Evolutionary conservation across 2,113 vertebrate genomes (phyloP).

Genomic region (Cranoglanis bouderius): DNA sequence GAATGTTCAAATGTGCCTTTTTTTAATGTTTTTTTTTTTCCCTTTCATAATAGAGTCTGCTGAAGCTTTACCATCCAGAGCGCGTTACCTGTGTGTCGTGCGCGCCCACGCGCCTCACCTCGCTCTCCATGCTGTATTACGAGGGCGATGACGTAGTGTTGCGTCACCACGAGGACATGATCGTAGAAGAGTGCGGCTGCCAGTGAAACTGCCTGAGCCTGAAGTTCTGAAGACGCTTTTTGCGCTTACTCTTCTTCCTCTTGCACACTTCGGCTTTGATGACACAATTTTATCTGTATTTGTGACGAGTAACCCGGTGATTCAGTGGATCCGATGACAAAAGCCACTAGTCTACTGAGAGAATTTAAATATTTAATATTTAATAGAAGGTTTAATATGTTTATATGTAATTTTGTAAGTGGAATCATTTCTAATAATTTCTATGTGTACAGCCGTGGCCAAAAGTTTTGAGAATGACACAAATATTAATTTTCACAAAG

Average conservation of each 20-base stretch:
- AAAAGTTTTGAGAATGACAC: too few species aligned
- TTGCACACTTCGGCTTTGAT: background rate
- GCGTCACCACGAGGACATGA: slow-evolving; percentile 87
- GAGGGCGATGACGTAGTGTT: slow-evolving; percentile 77
- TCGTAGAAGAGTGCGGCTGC: slow-evolving; percentile 87
- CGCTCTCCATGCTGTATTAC: slow-evolving; percentile 89
- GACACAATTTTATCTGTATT: background rate
- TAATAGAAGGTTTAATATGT: slow-evolving; percentile 27
- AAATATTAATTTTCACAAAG: too few species aligned
- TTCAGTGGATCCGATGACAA: slow-evolving; percentile 12
- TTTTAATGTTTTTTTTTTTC: too few species aligned
- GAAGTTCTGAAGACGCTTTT: background rate
- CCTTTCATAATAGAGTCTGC: slow-evolving; percentile 76
- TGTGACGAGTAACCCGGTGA: background rate
- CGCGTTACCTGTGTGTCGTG: slow-evolving; percentile 77
- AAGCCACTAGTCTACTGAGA: background rate
- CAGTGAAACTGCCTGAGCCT: slow-evolving; percentile 65
- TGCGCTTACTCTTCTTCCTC: background rate
- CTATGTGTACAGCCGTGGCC: too few species aligned
- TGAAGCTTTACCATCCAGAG: slow-evolving; percentile 81
- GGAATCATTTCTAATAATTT: background rate
- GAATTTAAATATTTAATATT: slow-evolving; percentile 46
- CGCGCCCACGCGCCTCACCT: slow-evolving; percentile 79
- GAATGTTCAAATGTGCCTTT: background rate
- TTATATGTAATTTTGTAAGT: slow-evolving; percentile 25